phyloP scores from a whole-genome alignment of 2,113 vertebrate genomes.

The Chiloscyllium plagiosum region DNA sequence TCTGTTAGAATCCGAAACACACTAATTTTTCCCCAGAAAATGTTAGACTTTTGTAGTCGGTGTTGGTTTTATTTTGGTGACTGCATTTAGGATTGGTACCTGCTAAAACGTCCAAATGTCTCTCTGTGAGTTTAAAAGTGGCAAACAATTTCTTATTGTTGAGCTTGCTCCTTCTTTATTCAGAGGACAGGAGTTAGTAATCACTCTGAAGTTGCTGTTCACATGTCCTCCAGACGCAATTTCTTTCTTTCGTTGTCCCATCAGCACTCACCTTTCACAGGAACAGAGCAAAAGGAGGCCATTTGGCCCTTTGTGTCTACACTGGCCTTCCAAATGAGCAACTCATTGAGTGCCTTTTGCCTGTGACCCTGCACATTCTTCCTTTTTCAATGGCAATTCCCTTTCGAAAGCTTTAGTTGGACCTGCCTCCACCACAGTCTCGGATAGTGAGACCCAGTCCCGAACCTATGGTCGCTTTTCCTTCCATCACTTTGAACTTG shows the following conservation, averaged over 20 bases:
- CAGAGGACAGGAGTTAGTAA: neutral
- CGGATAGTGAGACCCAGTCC: no score
- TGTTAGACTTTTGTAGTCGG: neutral
- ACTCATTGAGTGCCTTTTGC: no score
- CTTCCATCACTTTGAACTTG: no score
- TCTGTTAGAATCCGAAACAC: neutral
- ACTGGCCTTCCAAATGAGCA: no score
- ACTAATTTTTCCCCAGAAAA: neutral
- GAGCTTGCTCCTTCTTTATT: neutral
- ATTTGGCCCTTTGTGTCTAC: no score
- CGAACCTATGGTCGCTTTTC: no score
- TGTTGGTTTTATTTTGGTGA: neutral
- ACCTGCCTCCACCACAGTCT: no score
- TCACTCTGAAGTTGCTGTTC: neutral
- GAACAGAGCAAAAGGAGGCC: no score
- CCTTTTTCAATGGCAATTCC: no score
- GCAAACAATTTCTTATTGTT: neutral
- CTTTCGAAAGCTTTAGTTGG: no score
- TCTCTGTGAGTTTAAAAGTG: neutral
- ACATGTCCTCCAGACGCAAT: neutral
- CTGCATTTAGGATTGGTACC: neutral
- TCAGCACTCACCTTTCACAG: no score
- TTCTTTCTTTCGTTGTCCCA: neutral
- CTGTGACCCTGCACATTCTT: no score
- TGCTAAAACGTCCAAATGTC: neutral